Conservation (phyloP, 1,140 invertebrate species). For the Augochlora pura region DNA sequence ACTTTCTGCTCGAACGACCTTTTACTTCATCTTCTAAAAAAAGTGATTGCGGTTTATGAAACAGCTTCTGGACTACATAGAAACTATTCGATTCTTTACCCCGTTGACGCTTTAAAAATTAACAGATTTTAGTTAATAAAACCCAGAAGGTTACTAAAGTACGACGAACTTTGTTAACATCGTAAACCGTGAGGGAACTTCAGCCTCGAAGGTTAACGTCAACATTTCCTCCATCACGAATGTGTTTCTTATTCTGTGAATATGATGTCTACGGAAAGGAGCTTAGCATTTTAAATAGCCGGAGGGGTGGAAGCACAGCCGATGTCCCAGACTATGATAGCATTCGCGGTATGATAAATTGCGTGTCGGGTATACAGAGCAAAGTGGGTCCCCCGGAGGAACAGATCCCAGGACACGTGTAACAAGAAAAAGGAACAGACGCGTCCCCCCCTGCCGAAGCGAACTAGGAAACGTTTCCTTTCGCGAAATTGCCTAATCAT, state of each 20-base stretch:
- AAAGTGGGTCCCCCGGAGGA: constrained; percentile 28
- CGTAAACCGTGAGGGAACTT: neutral
- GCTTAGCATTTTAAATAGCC: neutral
- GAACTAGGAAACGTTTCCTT: constrained; percentile 12
- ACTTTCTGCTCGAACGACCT: no score
- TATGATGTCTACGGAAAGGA: neutral
- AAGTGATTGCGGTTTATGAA: no score
- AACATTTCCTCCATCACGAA: neutral
- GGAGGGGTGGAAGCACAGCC: neutral
- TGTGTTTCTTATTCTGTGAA: neutral
- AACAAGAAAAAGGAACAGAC: constrained; percentile 26
- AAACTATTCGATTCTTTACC: no score
- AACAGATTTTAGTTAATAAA: no score
- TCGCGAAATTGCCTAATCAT: constrained; percentile 25
- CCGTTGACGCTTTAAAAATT: no score
- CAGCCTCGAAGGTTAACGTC: neutral
- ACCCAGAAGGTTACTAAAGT: no score
- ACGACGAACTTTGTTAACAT: no score
- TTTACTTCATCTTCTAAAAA: no score
- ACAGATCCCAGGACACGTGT: constrained; percentile 21
- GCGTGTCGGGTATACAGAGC: constrained; percentile 12
- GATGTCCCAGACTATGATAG: constrained; percentile 6
- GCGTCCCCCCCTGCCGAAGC: neutral
- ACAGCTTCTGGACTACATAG: no score
- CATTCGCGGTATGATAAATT: constrained; percentile 44